Evolutionary conservation across 2,888 invertebrate genomes (phyloP).

Genomic region (Panopea generosa): DNA sequence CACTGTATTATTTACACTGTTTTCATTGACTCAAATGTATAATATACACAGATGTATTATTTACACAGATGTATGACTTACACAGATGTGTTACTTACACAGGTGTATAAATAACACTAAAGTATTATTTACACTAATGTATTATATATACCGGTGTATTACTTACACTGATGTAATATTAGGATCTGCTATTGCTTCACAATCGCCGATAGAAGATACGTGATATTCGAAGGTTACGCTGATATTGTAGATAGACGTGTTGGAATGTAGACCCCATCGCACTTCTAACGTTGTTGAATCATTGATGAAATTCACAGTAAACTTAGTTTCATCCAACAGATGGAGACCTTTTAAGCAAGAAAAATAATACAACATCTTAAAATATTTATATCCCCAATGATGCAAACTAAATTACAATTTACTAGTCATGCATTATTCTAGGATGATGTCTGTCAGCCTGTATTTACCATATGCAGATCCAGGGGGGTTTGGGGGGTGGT

Average conservation of each 20-base stretch:
- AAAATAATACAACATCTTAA: background rate
- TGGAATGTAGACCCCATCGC: conserved; percentile 57
- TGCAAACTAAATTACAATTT: too few species aligned
- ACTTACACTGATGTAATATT: conserved; percentile 28
- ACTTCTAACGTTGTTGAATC: conserved; percentile 36
- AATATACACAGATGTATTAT: too few species aligned
- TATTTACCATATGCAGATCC: too few species aligned
- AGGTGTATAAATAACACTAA: too few species aligned
- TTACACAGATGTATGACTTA: too few species aligned
- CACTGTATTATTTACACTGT: too few species aligned
- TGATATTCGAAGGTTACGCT: conserved; percentile 66
- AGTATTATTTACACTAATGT: too few species aligned
- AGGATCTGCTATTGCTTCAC: conserved; percentile 37
- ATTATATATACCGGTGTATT: too few species aligned
- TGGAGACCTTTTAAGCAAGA: conserved; percentile 34
- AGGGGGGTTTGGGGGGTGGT: background rate
- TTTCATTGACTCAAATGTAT: too few species aligned
- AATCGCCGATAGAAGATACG: conserved; percentile 70
- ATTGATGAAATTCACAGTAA: conserved; percentile 13
- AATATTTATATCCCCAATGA: background rate
- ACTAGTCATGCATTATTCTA: too few species aligned
- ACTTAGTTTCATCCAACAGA: conserved; percentile 28
- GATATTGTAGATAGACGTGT: conserved; percentile 48
- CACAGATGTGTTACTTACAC: too few species aligned
- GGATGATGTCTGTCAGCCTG: too few species aligned